These are phyloP conservation scores for Rhinophrynus dorsalis DNA, from an alignment of 2,797 vertebrate genomes.

Conservation along the genomic window DNA sequence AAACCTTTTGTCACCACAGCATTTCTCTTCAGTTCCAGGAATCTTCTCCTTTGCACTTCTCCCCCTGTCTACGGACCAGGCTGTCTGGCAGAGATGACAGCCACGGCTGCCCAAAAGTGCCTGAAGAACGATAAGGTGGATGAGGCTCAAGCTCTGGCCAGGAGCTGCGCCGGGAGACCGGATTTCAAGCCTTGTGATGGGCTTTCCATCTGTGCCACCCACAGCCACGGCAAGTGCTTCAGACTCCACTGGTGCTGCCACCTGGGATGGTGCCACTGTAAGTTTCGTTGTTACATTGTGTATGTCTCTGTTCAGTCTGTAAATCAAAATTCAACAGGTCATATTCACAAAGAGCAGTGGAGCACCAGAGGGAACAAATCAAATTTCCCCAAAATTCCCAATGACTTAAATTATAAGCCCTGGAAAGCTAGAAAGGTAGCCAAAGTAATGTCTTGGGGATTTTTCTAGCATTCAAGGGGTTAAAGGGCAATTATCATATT, in stretches of 20 bases:
- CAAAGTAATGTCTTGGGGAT: too few relatives aligned
- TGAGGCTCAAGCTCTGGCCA: constrained; percentile 95
- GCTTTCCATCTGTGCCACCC: constrained; percentile 94
- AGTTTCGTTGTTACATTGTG: constrained; percentile 63
- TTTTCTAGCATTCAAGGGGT: too few relatives aligned
- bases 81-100: constrained; percentile 57
- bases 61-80: constrained; percentile 17
- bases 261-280: constrained; percentile 98
- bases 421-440: too few relatives aligned
- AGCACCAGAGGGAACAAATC: too few relatives aligned
- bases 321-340: too few relatives aligned
- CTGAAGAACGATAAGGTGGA: constrained; percentile 95
- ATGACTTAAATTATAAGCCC: too few relatives aligned
- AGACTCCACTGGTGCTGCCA: constrained; percentile 99
- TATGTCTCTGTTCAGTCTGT: not conserved
- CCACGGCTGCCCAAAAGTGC: constrained; percentile 74
- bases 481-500: too few relatives aligned
- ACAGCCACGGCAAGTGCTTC: constrained; percentile 98
- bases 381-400: too few relatives aligned
- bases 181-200: constrained; percentile 98
- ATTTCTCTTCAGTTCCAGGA: constrained; percentile 20
- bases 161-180: constrained; percentile 93
- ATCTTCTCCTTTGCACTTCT: constrained; percentile 3
- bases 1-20: not conserved
- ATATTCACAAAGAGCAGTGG: too few relatives aligned